phyloP scores from a whole-genome alignment of 2,113 vertebrate genomes.

The Poicephalus gulielmi region DNA sequence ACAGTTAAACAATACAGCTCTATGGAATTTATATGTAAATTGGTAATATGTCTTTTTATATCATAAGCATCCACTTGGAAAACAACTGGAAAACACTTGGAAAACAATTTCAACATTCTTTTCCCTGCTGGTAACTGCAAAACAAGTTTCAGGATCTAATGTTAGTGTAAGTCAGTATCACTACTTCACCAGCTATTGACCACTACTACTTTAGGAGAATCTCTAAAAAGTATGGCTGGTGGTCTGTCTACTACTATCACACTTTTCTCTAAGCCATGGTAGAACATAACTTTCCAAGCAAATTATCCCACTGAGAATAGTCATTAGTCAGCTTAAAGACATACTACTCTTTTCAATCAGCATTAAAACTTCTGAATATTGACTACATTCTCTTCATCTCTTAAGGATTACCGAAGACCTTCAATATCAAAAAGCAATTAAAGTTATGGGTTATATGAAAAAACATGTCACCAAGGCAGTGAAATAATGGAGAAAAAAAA shows the following conservation, averaged over 20 bases:
- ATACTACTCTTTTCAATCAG: background rate
- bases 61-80: background rate
- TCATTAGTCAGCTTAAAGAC: background rate
- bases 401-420: background rate
- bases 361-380: background rate
- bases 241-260: background rate
- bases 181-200: background rate
- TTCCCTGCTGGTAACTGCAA: background rate
- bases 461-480: background rate
- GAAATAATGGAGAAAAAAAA: background rate
- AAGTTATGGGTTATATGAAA: background rate
- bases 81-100: background rate
- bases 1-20: background rate
- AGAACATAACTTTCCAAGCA: background rate
- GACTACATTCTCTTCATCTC: background rate
- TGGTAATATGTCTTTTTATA: background rate
- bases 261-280: background rate
- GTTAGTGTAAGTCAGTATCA: background rate
- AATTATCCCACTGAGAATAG: background rate
- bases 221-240: background rate
- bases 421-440: background rate
- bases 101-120: background rate
- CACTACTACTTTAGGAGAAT: background rate
- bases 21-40: background rate
- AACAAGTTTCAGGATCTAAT: background rate